Conservation (phyloP, 92 coral and sea anemone species). For the Siderastrea radians region DNA sequence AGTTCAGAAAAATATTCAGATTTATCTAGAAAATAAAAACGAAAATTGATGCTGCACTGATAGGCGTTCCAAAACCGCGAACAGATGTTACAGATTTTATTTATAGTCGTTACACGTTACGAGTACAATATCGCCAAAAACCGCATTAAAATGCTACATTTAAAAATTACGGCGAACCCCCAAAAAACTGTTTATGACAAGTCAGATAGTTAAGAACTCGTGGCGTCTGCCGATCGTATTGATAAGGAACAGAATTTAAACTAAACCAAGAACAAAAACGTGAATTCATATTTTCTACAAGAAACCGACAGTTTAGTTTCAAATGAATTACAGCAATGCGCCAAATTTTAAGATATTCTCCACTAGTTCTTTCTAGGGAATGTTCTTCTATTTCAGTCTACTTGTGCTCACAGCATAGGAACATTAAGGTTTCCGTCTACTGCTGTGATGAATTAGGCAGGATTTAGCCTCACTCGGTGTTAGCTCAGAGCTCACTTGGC, state of each 20-base stretch:
- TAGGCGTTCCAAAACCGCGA: constrained; percentile 54
- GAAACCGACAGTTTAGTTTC: background rate
- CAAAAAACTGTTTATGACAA: constrained; percentile 31
- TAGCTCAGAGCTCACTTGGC: constrained; percentile 20
- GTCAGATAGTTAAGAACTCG: constrained; percentile 19
- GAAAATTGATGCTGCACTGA: constrained; percentile 20
- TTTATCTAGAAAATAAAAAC: constrained; percentile 1
- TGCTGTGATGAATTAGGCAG: constrained; percentile 19
- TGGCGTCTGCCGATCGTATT: constrained; percentile 42
- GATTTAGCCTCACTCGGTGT: constrained; percentile 12
- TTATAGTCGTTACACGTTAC: constrained; percentile 44
- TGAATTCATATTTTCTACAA: background rate
- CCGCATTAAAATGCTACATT: constrained; percentile 37
- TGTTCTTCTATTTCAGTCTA: background rate
- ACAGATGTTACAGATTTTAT: constrained; percentile 58
- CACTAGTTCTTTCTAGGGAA: background rate
- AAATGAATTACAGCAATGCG: background rate
- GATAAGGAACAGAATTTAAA: constrained; percentile 38
- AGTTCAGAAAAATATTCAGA: background rate
- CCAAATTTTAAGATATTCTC: background rate
- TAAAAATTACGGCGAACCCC: constrained; percentile 32
- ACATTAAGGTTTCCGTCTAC: background rate
- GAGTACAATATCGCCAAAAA: constrained; percentile 38
- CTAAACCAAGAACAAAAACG: background rate
- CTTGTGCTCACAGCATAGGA: background rate